These are phyloP conservation scores for Galeopsomyia nigrocyanea DNA, from an alignment of 2,888 invertebrate genomes.

Conservation along the genomic window DNA sequence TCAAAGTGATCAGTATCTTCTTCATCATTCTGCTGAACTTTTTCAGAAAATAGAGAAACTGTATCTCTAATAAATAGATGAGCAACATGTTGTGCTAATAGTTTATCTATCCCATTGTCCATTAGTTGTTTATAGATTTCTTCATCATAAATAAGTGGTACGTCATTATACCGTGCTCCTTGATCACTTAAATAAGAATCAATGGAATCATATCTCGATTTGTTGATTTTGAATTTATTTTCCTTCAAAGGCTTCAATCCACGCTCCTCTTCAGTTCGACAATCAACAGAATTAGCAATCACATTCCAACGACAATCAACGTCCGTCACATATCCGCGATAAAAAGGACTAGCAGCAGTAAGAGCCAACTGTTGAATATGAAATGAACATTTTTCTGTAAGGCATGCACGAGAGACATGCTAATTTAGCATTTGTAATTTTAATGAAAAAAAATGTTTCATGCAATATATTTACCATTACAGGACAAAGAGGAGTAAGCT, in stretches of 20 bases:
- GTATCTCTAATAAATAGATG: constrained; percentile 98
- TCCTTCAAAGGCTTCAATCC: constrained; percentile 81
- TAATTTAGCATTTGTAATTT: constrained; percentile 42
- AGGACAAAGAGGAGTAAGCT: constrained; percentile 95
- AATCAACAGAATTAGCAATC: constrained; percentile 96
- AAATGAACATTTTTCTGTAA: constrained; percentile 56
- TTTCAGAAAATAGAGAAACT: constrained; percentile 94
- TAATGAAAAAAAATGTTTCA: constrained; percentile 24
- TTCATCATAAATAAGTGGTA: constrained; percentile 88
- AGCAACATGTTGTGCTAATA: constrained; percentile 95
- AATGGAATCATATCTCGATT: constrained; percentile 98
- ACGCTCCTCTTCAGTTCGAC: constrained; percentile 92
- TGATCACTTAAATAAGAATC: constrained; percentile 95
- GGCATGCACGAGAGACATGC: constrained; percentile 44
- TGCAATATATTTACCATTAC: constrained; percentile 80
- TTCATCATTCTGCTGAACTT: constrained; percentile 91
- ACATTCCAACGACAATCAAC: constrained; percentile 99
- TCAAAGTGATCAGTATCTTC: constrained; percentile 99
- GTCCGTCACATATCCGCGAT: constrained; percentile 94
- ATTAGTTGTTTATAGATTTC: constrained; percentile 85
- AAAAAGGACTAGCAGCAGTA: constrained; percentile 96
- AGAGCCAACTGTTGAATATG: constrained; percentile 82
- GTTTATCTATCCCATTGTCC: constrained; percentile 91
- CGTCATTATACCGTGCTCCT: constrained; percentile 94
- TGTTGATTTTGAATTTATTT: constrained; percentile 87